These are phyloP conservation scores for Calyptomena viridis DNA, from an alignment of 2,113 vertebrate genomes.

Conservation along the genomic window DNA sequence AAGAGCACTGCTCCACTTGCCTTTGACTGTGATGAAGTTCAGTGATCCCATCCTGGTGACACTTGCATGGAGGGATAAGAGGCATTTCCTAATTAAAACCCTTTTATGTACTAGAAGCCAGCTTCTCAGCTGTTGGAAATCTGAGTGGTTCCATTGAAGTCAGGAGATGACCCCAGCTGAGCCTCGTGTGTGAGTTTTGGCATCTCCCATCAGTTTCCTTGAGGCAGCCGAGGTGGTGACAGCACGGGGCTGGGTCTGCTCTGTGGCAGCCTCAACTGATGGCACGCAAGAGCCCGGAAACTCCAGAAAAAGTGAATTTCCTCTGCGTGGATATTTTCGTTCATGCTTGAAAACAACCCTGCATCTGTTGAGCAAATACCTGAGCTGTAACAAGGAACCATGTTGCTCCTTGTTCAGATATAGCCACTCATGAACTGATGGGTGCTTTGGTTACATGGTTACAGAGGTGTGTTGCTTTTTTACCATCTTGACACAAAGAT, in stretches of 20 bases:
- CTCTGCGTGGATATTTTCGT: not conserved
- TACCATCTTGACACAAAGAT: not conserved
- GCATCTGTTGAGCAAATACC: not conserved
- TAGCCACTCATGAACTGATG: not conserved
- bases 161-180: not conserved
- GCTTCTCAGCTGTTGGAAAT: slow-evolving; percentile 35
- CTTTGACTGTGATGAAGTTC: slow-evolving; percentile 30
- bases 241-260: not conserved
- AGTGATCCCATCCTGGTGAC: not conserved
- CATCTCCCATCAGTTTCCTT: not conserved
- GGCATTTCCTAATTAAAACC: slow-evolving; percentile 38
- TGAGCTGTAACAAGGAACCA: not conserved
- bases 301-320: not conserved
- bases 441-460: not conserved
- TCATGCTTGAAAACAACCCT: not conserved
- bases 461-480: not conserved
- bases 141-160: slow-evolving; percentile 40
- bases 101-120: slow-evolving; percentile 4
- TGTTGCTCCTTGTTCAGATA: not conserved
- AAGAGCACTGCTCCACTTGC: not conserved
- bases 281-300: not conserved
- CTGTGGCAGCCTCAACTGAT: not conserved
- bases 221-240: not conserved
- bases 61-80: not conserved
- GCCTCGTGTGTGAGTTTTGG: not conserved